Evolutionary conservation across 2,113 vertebrate species (phyloP).

Genomic region (Gymnogyps californianus): DNA sequence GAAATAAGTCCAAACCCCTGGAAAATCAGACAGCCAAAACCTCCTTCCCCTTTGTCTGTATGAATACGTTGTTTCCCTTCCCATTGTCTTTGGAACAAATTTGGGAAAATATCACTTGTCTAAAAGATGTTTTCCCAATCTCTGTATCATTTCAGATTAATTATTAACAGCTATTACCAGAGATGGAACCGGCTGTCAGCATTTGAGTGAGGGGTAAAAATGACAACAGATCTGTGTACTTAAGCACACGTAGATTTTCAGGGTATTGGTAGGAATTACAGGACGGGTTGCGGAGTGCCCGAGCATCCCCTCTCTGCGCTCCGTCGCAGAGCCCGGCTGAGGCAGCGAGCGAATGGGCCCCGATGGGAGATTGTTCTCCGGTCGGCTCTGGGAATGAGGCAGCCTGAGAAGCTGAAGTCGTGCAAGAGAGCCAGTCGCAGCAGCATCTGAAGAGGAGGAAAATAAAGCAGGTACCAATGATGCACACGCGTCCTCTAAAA

Average conservation of each 20-base stretch:
- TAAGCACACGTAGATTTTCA: neutral
- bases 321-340: neutral
- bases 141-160: neutral
- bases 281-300: neutral
- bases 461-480: neutral
- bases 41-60: neutral
- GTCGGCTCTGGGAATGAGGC: neutral
- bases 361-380: rapidly evolving
- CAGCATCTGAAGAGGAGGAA: neutral
- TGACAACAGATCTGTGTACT: neutral
- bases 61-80: neutral
- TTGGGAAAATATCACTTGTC: neutral
- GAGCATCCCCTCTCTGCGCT: neutral
- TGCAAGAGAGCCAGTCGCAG: neutral
- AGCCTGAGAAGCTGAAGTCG: rapidly evolving
- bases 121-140: neutral
- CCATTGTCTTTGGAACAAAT: neutral
- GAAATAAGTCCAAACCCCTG: neutral
- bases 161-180: neutral
- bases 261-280: neutral
- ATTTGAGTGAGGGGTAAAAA: neutral
- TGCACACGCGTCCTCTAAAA: neutral
- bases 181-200: neutral
- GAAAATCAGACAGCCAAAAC: conserved; percentile 9
- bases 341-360: rapidly evolving